Conservation (phyloP, 2,888 invertebrate species). For the Lasioglossum oenotherae region DNA sequence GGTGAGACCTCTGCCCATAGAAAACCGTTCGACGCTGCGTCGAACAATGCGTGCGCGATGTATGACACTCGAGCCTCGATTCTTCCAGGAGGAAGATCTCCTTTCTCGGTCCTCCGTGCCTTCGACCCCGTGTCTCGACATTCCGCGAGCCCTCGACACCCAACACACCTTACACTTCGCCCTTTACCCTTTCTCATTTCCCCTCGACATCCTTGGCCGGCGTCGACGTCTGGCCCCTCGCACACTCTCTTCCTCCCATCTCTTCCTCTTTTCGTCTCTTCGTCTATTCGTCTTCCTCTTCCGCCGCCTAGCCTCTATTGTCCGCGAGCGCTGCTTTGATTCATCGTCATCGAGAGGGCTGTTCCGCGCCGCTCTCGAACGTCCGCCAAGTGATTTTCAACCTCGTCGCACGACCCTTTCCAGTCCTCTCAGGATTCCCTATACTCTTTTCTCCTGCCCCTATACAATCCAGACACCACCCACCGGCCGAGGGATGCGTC, state of each 20-base stretch:
- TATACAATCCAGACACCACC: constrained; percentile 47
- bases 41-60: constrained; percentile 67
- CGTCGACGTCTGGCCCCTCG: constrained; percentile 45
- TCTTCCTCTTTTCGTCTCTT: not conserved
- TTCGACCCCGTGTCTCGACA: constrained; percentile 31
- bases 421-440: not conserved
- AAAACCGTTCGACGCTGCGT: constrained; percentile 54
- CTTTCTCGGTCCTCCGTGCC: constrained; percentile 45
- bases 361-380: constrained; percentile 68
- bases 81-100: constrained; percentile 53
- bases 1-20: constrained; percentile 42
- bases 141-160: constrained; percentile 51
- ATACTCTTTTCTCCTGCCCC: constrained; percentile 55
- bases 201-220: constrained; percentile 30
- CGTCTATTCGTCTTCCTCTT: constrained; percentile 6
- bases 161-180: not conserved
- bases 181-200: not conserved
- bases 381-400: constrained; percentile 75
- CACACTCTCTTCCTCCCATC: not conserved
- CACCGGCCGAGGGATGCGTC: constrained; percentile 7
- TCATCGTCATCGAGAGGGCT: constrained; percentile 75
- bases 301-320: constrained; percentile 43
- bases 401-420: constrained; percentile 63
- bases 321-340: constrained; percentile 65
- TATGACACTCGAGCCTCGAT: constrained; percentile 61